Evolutionary conservation across 37 sponge, comb jelly and placozoan genomes (phyloP).

Genomic region (Halisarca cf. caerulea): DNA sequence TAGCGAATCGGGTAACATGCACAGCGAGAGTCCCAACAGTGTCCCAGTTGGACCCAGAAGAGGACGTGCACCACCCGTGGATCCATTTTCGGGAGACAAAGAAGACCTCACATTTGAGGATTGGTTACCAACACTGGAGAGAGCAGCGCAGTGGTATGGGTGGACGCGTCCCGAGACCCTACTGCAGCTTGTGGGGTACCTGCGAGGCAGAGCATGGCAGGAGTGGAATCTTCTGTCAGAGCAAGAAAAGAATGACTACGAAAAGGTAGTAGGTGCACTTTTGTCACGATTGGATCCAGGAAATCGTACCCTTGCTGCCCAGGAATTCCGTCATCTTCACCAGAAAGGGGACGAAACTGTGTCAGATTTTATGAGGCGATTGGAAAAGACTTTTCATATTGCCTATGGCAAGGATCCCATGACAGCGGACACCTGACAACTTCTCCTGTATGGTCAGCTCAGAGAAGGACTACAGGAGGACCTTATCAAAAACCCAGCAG

Average conservation of each 20-base stretch:
- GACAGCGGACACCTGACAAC: slow-evolving; percentile 32
- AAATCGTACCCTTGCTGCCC: slow-evolving; percentile 30
- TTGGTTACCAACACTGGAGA: slow-evolving; percentile 37
- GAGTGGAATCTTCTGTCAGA: slow-evolving; percentile 42
- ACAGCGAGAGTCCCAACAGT: too few species aligned
- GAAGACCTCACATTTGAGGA: slow-evolving; percentile 27
- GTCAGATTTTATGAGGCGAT: slow-evolving; percentile 30
- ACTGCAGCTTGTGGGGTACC: slow-evolving; percentile 51
- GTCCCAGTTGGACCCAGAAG: background rate
- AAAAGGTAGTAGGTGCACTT: background rate
- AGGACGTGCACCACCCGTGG: slow-evolving; percentile 45
- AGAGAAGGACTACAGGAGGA: slow-evolving; percentile 6
- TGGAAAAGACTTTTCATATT: slow-evolving; percentile 37
- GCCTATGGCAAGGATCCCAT: slow-evolving; percentile 44
- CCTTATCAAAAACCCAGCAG: slow-evolving; percentile 22
- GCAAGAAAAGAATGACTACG: slow-evolving; percentile 7
- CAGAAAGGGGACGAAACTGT: slow-evolving; percentile 30
- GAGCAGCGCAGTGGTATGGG: slow-evolving; percentile 42
- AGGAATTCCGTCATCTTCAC: slow-evolving; percentile 44
- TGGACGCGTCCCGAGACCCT: slow-evolving; percentile 37
- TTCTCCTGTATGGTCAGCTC: slow-evolving; percentile 31
- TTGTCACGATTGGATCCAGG: slow-evolving; percentile 35
- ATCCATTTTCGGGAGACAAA: slow-evolving; percentile 35
- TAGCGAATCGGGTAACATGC: too few species aligned
- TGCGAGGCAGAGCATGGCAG: slow-evolving; percentile 35